phyloP scores from a whole-genome alignment of 2,888 invertebrate species.

The Blera fallax region DNA sequence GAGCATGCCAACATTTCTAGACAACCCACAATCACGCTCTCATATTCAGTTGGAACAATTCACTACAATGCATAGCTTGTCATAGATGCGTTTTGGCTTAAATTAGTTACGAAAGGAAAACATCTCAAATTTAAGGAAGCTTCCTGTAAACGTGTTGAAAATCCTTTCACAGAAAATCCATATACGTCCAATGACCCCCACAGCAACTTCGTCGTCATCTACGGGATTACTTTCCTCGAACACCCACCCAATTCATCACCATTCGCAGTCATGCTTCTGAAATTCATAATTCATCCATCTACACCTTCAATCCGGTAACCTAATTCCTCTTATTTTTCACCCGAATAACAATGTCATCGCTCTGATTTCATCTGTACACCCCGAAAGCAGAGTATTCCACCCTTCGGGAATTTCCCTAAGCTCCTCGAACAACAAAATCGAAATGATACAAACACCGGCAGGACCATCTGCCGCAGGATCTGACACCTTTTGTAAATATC shows the following conservation, averaged over 20 bases:
- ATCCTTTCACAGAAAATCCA: too few species aligned
- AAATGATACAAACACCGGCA: slow-evolving; percentile 49
- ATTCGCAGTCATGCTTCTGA: neutral
- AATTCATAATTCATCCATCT: slow-evolving; percentile 19
- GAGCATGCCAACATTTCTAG: too few species aligned
- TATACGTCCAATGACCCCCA: neutral
- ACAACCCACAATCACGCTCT: too few species aligned
- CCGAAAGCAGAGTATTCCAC: neutral
- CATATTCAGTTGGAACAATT: too few species aligned
- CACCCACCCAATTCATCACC: neutral
- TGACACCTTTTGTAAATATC: slow-evolving; percentile 62
- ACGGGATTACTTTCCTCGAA: neutral
- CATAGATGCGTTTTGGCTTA: too few species aligned
- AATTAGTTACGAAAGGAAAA: too few species aligned
- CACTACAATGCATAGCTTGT: too few species aligned
- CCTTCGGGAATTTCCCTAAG: slow-evolving; percentile 39
- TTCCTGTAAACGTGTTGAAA: too few species aligned
- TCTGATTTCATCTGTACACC: slow-evolving; percentile 10
- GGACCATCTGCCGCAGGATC: slow-evolving; percentile 48
- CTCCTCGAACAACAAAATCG: slow-evolving; percentile 47
- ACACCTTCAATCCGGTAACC: neutral
- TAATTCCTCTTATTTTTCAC: slow-evolving; percentile 55
- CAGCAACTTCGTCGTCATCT: neutral
- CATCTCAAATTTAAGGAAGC: too few species aligned
- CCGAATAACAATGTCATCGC: slow-evolving; percentile 47